Evolutionary conservation across 2,797 vertebrate genomes (phyloP).

Genomic region (Oreortyx pictus): DNA sequence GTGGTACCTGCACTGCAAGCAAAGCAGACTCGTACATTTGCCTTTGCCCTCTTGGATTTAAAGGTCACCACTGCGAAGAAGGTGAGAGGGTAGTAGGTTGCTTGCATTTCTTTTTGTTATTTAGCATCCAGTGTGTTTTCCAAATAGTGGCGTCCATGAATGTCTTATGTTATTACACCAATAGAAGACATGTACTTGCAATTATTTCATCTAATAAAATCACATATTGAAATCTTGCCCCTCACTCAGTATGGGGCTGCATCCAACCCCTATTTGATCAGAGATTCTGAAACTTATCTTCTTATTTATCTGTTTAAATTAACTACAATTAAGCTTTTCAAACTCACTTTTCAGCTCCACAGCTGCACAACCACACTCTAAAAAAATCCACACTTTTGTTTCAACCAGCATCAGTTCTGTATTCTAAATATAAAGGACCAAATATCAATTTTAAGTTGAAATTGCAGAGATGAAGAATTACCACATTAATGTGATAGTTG

Average conservation of each 20-base stretch:
- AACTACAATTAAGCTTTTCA: neutral
- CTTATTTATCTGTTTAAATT: neutral
- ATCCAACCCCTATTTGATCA: neutral
- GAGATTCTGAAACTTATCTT: neutral
- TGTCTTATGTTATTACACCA: neutral
- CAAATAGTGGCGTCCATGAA: neutral
- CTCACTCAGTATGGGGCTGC: neutral
- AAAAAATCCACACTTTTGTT: neutral
- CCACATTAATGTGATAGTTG: neutral
- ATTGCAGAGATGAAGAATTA: neutral
- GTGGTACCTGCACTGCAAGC: constrained; percentile 86
- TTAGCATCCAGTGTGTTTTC: neutral
- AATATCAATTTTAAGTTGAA: neutral
- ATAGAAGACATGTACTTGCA: neutral
- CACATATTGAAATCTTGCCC: neutral
- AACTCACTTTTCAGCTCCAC: neutral
- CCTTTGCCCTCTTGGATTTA: constrained; percentile 93
- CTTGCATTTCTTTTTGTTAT: neutral
- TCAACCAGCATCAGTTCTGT: neutral
- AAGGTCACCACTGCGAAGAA: constrained; percentile 90
- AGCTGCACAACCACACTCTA: neutral
- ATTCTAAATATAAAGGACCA: neutral
- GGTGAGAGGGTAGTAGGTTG: constrained; percentile 81
- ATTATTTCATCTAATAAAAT: neutral
- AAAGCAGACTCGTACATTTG: constrained; percentile 91